Percentiles rank a stretch among this genome's conserved stretches.
Conservation (phyloP, 2,113 vertebrate species). For the Amphilophus citrinellus region DNA sequence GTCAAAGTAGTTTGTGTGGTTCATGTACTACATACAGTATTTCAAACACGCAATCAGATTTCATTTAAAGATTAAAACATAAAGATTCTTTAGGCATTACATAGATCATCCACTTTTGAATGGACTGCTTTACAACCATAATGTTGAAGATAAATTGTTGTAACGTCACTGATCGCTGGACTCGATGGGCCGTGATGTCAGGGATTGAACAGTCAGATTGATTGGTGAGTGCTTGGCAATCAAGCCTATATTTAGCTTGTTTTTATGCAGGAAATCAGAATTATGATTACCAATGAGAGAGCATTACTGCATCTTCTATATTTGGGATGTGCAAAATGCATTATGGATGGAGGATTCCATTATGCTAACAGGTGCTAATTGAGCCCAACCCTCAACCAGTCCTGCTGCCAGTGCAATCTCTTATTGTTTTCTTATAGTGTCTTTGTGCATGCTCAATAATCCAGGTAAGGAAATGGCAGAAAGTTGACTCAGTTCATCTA, state of each 20-base stretch:
- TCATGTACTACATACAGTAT: neutral
- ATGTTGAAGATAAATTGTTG: neutral
- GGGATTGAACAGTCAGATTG: neutral
- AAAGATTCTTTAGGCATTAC: neutral
- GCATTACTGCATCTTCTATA: neutral
- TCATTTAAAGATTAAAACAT: neutral
- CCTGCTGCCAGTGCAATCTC: neutral
- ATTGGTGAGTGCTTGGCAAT: neutral
- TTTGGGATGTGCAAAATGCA: neutral
- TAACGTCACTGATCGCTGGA: neutral
- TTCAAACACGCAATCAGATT: neutral
- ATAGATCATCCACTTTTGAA: neutral
- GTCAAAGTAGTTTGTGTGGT: neutral
- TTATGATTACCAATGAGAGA: too few relatives aligned
- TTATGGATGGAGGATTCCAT: neutral
- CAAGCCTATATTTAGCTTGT: neutral
- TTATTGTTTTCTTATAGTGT: neutral
- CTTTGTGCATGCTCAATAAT: neutral
- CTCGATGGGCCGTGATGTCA: neutral
- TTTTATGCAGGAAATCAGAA: neutral
- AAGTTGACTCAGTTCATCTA: neutral
- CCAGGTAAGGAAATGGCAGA: neutral
- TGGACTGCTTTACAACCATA: neutral
- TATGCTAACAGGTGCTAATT: too few relatives aligned
- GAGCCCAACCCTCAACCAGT: neutral